phyloP scores from a whole-genome alignment of 2,888 invertebrate genomes.

The Masnerella sp. region DNA sequence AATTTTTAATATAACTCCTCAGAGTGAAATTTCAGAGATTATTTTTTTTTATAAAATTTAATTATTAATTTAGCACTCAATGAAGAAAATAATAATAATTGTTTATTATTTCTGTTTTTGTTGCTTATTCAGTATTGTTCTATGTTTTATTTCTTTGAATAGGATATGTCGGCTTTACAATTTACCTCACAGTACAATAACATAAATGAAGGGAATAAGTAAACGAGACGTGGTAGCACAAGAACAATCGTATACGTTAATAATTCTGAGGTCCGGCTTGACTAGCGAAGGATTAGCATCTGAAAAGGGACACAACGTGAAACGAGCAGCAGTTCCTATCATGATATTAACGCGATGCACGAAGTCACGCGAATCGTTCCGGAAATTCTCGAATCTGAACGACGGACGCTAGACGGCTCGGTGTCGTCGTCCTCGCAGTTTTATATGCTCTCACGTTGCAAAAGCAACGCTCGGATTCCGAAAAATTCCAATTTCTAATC shows the following conservation, averaged over 20 bases:
- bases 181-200: neutral
- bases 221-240: neutral
- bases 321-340: constrained; percentile 35
- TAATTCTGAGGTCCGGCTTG: constrained; percentile 24
- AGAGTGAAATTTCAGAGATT: no score
- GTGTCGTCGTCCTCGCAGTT: constrained; percentile 37
- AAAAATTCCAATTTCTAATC: constrained; percentile 32
- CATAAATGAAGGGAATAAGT: neutral
- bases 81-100: no score
- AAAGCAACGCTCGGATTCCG: constrained; percentile 27
- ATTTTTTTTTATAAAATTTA: no score
- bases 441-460: constrained; percentile 25
- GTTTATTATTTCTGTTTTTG: no score
- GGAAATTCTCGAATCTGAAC: constrained; percentile 48
- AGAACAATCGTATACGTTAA: constrained; percentile 6
- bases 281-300: constrained; percentile 31
- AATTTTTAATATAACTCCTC: no score
- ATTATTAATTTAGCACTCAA: no score
- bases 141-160: no score
- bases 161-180: no score
- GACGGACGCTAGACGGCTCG: constrained; percentile 10
- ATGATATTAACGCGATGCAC: constrained; percentile 37
- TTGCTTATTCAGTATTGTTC: no score
- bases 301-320: constrained; percentile 29
- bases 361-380: constrained; percentile 48